These are phyloP conservation scores for Danaus chrysippus DNA, from an alignment of 2,888 invertebrate genomes.

Conservation along the genomic window DNA sequence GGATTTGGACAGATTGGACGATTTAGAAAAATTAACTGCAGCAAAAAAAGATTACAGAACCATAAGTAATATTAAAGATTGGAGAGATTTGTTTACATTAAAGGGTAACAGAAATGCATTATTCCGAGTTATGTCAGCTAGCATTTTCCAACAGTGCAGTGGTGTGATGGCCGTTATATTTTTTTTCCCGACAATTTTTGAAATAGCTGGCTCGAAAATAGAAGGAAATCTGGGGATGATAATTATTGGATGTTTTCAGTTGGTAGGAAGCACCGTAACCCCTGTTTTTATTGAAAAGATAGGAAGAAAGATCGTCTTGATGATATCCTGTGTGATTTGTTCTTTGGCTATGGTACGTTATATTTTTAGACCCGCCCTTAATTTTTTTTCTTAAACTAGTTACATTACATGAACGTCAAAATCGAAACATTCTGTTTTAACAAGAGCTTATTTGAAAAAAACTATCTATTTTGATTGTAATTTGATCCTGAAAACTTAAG, in stretches of 20 bases:
- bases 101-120: conserved; percentile 47
- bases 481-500: no score
- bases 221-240: conserved; percentile 22
- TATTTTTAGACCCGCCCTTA: neutral
- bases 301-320: conserved; percentile 25
- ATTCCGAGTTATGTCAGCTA: conserved; percentile 40
- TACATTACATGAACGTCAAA: no score
- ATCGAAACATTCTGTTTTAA: no score
- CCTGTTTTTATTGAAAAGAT: conserved; percentile 24
- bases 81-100: conserved; percentile 42
- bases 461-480: no score
- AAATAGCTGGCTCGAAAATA: conserved; percentile 26
- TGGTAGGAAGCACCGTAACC: conserved; percentile 13
- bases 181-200: conserved; percentile 28
- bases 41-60: conserved; percentile 32
- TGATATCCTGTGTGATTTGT: conserved; percentile 22
- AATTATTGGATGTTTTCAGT: conserved; percentile 23
- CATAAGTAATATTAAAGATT: conserved; percentile 29
- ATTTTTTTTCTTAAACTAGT: no score
- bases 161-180: conserved; percentile 24
- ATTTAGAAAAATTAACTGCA: conserved; percentile 37
- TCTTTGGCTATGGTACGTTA: conserved; percentile 26
- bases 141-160: conserved; percentile 34
- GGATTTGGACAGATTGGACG: conserved; percentile 42
- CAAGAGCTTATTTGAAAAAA: no score